Evolutionary conservation across 2,113 vertebrate genomes (phyloP).

Genomic region (Leptocoma aspasia): DNA sequence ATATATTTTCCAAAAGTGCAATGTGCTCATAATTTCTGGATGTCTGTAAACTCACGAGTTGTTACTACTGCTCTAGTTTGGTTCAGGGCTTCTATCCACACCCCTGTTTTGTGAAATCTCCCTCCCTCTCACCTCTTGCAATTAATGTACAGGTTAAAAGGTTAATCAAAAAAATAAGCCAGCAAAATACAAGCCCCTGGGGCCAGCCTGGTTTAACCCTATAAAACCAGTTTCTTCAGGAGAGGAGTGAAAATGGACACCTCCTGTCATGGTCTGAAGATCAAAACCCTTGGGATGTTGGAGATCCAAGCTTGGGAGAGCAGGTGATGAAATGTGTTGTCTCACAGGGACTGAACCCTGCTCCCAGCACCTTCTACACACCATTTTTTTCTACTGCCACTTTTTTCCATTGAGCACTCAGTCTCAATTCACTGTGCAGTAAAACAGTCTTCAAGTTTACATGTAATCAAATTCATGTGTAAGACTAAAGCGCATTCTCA

Average conservation of each 20-base stretch:
- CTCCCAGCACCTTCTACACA: not conserved
- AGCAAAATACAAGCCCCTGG: not conserved
- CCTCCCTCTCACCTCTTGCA: not conserved
- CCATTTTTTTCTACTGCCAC: not conserved
- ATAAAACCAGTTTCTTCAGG: not conserved
- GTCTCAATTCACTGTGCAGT: not conserved
- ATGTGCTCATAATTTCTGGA: slow-evolving; percentile 63
- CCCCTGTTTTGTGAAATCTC: not conserved
- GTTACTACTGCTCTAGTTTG: slow-evolving; percentile 2
- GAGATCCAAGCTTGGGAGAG: not conserved
- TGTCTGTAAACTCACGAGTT: slow-evolving; percentile 69
- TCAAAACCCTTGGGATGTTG: not conserved
- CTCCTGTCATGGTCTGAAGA: not conserved
- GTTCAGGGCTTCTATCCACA: slow-evolving; percentile 41
- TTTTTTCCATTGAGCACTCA: not conserved
- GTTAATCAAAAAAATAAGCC: not conserved
- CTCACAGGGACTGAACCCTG: not conserved
- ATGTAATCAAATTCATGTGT: not conserved
- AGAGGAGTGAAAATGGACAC: not conserved
- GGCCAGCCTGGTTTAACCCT: not conserved
- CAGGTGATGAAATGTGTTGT: not conserved
- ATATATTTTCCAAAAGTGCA: slow-evolving; percentile 70
- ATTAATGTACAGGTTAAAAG: slow-evolving; percentile 6
- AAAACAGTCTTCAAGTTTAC: not conserved
- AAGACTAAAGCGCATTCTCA: not conserved